phyloP scores from a whole-genome alignment of 2,797 vertebrate genomes.

The Syndactyla subalaris region DNA sequence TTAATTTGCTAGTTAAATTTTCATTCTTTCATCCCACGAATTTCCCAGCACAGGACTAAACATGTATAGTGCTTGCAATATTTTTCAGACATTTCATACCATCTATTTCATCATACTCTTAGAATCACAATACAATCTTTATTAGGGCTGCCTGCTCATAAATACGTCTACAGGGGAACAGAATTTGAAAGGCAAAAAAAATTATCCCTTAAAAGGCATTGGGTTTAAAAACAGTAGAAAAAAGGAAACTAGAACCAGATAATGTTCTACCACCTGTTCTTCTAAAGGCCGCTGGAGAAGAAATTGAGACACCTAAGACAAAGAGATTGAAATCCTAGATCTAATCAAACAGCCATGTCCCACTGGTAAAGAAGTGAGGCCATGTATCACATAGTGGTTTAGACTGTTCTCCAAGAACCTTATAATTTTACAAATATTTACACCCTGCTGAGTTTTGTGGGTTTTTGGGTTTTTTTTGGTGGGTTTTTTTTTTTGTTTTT shows the following conservation, averaged over 20 bases:
- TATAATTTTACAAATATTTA: not conserved
- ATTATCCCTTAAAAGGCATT: not conserved
- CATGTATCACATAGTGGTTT: not conserved
- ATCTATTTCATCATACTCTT: not conserved
- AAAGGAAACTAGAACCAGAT: not conserved
- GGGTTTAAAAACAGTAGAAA: not conserved
- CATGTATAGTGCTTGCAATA: not conserved
- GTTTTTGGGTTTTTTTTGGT: too few relatives aligned
- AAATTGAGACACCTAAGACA: not conserved
- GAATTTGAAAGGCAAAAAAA: not conserved
- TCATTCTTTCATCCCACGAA: not conserved
- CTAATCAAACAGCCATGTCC: not conserved
- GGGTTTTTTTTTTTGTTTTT: not conserved
- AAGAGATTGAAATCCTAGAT: not conserved
- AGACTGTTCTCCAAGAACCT: not conserved
- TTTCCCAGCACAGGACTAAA: not conserved
- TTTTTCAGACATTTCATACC: not conserved
- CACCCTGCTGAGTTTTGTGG: not conserved
- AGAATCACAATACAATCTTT: not conserved
- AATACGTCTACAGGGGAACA: not conserved
- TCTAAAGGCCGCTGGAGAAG: not conserved
- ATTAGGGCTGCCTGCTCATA: not conserved
- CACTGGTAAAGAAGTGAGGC: not conserved
- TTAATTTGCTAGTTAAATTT: not conserved
- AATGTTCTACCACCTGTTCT: not conserved